Evolutionary conservation across 2,797 vertebrate species (phyloP), one percentile per base, ranked within the genome.

Genomic region (Rhodeus uyekii): DNA sequence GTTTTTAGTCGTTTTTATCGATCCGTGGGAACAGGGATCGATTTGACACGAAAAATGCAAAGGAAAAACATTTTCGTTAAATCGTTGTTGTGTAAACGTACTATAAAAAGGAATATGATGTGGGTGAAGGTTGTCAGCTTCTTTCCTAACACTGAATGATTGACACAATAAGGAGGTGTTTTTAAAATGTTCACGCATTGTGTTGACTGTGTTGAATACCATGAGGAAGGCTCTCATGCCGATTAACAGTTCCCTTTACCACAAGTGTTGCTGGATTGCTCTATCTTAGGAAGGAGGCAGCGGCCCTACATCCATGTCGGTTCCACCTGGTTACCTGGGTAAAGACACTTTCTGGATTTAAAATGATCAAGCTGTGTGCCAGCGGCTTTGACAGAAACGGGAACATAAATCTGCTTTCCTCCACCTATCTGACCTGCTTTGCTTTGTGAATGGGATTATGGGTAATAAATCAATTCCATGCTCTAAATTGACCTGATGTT

Each of bases 401-500:
- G 55, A 32, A 76, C 74, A 76, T 76, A 76, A 76, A 76, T 76
- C 74, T 76, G 53, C 55, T 76, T 29, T 44, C 32, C 58, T 38
- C 34, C 72, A 74, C 38, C 74, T 42, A 22, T 76, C 53, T 61
- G 55, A 76, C 74, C 55, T 61, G 71, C 72, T 58, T 39, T 74
- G 46, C 71, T 53, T 73, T 73, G 71, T 78, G 44, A 67, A 53
- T 78, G n/a, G 61, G 61, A 53, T 78, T 78, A 78, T 38, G n/a
- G 63, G 76, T 53, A 78, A 78, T 69, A 79, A 58, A 79, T 69
- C 77, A 79, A n/a, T 32, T 44, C 48, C 36, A 79, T 67, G 32
- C 76, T 78, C 76, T 38, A 67, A 50, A 78, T 13, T 78, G 76
- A 67, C 63, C 63, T 36, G 63, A 39, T 78, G 60, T 50, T 78